phyloP scores from a whole-genome alignment of 2,113 vertebrate genomes.

The Patagioenas fasciata region DNA sequence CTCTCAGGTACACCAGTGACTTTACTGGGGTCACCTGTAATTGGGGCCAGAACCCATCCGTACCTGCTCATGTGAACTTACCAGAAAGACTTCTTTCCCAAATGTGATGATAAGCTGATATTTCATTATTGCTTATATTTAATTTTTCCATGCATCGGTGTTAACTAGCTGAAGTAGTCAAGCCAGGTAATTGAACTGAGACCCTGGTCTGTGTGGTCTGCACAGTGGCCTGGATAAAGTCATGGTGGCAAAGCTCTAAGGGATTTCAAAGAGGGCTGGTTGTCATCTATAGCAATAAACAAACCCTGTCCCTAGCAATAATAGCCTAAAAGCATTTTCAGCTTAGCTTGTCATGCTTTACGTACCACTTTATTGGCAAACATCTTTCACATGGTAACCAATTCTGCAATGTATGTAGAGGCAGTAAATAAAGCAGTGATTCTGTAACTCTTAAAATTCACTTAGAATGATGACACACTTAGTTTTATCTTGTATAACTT shows the following conservation, averaged over 20 bases:
- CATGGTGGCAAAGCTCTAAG: not conserved
- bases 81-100: not conserved
- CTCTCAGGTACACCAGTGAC: not conserved
- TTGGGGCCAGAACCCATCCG: rapidly evolving
- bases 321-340: not conserved
- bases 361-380: not conserved
- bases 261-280: not conserved
- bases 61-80: not conserved
- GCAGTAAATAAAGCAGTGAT: constrained; percentile 2
- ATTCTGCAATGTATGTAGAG: not conserved
- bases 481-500: constrained; percentile 29
- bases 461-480: not conserved
- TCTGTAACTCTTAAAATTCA: constrained; percentile 11
- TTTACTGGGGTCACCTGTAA: not conserved
- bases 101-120: not conserved
- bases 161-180: not conserved
- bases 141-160: not conserved
- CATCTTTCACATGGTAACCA: constrained; percentile 19
- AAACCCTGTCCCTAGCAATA: not conserved
- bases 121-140: not conserved
- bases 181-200: not conserved
- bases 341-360: not conserved
- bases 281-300: not conserved
- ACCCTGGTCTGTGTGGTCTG: not conserved
- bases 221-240: not conserved